Conservation (phyloP, 2,888 invertebrate species). For the Allolobophora icterica region DNA sequence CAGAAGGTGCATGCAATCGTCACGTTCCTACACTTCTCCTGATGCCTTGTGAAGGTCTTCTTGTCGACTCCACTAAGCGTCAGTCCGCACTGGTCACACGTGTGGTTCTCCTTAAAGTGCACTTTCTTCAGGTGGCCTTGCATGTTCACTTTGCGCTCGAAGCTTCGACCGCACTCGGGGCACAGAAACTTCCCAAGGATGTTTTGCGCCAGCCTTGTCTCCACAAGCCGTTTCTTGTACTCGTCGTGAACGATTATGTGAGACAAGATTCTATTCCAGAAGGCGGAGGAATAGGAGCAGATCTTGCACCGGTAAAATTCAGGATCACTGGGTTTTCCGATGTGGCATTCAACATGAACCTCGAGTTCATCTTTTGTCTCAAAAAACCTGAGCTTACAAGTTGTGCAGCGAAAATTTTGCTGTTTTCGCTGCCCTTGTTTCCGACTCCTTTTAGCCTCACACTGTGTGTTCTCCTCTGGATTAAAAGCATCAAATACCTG, state of each 20-base stretch:
- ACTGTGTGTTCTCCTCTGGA: background rate
- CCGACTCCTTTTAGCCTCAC: background rate
- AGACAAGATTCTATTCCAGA: constrained; percentile 41
- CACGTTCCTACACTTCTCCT: constrained; percentile 45
- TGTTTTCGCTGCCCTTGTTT: background rate
- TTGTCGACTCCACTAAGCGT: constrained; percentile 36
- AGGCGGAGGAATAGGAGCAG: constrained; percentile 21
- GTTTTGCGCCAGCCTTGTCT: constrained; percentile 34
- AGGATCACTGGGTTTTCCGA: background rate
- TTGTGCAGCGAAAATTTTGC: constrained; percentile 32
- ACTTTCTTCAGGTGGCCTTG: constrained; percentile 39
- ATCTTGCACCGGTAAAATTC: constrained; percentile 40
- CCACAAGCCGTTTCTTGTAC: constrained; percentile 26
- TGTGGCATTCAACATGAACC: constrained; percentile 39
- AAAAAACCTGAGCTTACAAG: constrained; percentile 41
- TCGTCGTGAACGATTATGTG: constrained; percentile 43
- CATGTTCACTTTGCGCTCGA: constrained; percentile 43
- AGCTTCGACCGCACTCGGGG: constrained; percentile 42
- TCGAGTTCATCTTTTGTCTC: constrained; percentile 40
- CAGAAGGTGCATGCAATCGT: constrained; percentile 39
- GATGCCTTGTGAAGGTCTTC: constrained; percentile 42
- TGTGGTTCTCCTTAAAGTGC: constrained; percentile 40
- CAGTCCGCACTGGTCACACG: constrained; percentile 40
- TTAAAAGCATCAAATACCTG: background rate
- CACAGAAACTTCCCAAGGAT: constrained; percentile 42